These are phyloP conservation scores for Vultur gryphus DNA, from an alignment of 2,797 vertebrate genomes.

Conservation along the genomic window DNA sequence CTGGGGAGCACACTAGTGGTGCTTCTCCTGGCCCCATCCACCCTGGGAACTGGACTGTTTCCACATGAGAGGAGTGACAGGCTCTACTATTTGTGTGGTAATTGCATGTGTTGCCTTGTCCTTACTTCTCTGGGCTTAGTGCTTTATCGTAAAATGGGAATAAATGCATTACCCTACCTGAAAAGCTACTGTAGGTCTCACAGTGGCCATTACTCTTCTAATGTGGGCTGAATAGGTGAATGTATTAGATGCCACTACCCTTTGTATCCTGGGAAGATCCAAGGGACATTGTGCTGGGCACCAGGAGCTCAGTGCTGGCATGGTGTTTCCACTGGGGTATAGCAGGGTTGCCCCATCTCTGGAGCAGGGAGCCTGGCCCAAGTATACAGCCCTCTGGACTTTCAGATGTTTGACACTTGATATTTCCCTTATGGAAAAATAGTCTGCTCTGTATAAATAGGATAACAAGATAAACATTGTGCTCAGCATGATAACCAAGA, in stretches of 20 bases:
- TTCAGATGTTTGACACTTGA: background rate
- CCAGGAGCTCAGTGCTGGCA: background rate
- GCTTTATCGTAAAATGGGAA: background rate
- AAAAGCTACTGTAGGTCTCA: background rate
- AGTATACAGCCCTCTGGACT: background rate
- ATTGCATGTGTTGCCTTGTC: background rate
- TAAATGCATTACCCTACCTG: background rate
- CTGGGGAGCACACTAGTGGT: background rate
- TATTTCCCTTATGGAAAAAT: background rate
- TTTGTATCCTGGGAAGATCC: fast-evolving
- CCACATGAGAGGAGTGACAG: background rate
- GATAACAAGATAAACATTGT: background rate
- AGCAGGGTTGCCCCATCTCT: background rate
- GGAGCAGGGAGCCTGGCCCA: background rate
- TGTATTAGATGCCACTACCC: too few species aligned
- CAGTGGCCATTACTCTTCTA: background rate
- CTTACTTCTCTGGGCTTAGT: background rate
- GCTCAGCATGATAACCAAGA: background rate
- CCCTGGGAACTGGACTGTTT: background rate
- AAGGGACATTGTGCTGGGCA: fast-evolving
- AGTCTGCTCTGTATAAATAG: background rate
- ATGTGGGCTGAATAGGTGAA: background rate
- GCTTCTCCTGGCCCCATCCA: background rate
- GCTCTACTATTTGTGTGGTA: background rate
- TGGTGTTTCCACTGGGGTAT: background rate